A percentile compares a stretch with the other conserved stretches of the same genome.
These are phyloP conservation scores for Euleptes europaea DNA, from an alignment of 2,113 vertebrate species.

Conservation along the genomic window DNA sequence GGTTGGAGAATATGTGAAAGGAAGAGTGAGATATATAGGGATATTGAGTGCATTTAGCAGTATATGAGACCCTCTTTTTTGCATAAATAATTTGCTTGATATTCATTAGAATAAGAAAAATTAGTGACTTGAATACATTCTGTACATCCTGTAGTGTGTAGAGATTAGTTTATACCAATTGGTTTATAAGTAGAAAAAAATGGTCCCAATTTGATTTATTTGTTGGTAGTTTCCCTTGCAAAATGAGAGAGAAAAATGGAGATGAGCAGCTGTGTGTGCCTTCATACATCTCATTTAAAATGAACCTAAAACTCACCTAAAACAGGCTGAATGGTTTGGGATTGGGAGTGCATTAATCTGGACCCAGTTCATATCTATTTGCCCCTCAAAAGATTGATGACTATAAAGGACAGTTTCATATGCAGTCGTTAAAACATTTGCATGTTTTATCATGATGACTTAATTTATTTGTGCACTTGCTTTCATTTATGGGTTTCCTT, in stretches of 20 bases:
- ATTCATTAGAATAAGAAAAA: neutral
- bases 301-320: slow-evolving; percentile 50
- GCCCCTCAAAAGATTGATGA: slow-evolving; percentile 78
- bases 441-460: slow-evolving; percentile 83
- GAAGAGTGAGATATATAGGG: neutral
- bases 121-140: neutral
- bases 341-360: slow-evolving; percentile 81
- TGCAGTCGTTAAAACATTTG: slow-evolving; percentile 79
- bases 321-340: slow-evolving; percentile 77
- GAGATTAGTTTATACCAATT: neutral
- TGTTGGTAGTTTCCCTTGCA: neutral
- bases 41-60: neutral
- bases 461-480: slow-evolving; percentile 80
- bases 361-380: slow-evolving; percentile 73
- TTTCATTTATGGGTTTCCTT: slow-evolving; percentile 79
- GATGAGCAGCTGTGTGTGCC: slow-evolving; percentile 73
- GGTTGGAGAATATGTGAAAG: neutral
- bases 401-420: slow-evolving; percentile 78
- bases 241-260: slow-evolving; percentile 21
- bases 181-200: neutral
- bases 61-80: neutral
- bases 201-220: neutral
- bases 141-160: neutral
- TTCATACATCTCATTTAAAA: slow-evolving; percentile 72
- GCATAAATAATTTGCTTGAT: neutral